A percentile compares a stretch with the other conserved stretches of the same genome.
phyloP scores from a whole-genome alignment of 1,140 invertebrate species.

The fruit fly (Drosophila melanogaster) region Release_6_plus_ISO1_MT NT_033777.3:19299501-19300000 shows the following conservation, averaged over 20 bases:
- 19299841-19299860: conserved; percentile 81
- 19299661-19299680: conserved; percentile 82
- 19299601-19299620: conserved; percentile 32
- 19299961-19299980: conserved; percentile 38
- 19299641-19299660: conserved; percentile 62
- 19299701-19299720: conserved; percentile 10
- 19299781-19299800: conserved; percentile 83
- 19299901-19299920: conserved; percentile 9
- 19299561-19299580: conserved; percentile 73
- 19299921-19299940: conserved; percentile 18
- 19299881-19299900: conserved; percentile 82
- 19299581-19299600: conserved; percentile 73
- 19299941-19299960: conserved; percentile 36
- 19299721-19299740: background rate
- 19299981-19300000: conserved; percentile 55
- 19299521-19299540: conserved; percentile 62
- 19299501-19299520: conserved; percentile 65
- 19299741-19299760: conserved; percentile 33
- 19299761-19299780: conserved; percentile 70
- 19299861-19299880: conserved; percentile 84
- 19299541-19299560: conserved; percentile 31
- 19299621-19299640: conserved; percentile 54
- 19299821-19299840: conserved; percentile 77
- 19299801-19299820: conserved; percentile 76
- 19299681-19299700: conserved; percentile 67